Evolutionary conservation across 1,140 invertebrate genomes (phyloP), one percentile per base, ranked within the genome.

Genomic region (Calliphora vicina): DNA sequence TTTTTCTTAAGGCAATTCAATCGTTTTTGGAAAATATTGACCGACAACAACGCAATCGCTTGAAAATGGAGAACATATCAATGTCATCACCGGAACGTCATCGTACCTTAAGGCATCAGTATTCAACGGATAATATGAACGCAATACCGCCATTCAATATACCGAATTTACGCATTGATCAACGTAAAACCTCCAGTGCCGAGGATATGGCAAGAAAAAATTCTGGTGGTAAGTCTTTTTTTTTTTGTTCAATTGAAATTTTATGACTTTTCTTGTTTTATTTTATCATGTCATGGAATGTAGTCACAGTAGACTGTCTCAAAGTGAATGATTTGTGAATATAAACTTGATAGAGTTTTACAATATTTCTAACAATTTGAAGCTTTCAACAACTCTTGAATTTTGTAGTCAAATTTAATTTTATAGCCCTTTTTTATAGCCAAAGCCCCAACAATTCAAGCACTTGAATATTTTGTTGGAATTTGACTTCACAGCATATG

Each of bases 21-120:
- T 96, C 98, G 85, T 98, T 98, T 97, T 91, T 98, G 81, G 96
- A 97, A 85, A 95, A 96, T 86, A 97, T 99, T 82, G 97, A 98
- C 91, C 94, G 95, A 91, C 94, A 96, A 86, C 96, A 97, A 89
- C 93, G 95, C 23, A 96, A 96, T 88, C 96, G 96, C 90, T 91
- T 97, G 85, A 96, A 96, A 89, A 87, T 96, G 85, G 96, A 97
- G 88, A 95, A 95, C 89, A 91, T 96, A 45, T 94, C 94, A 5
- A 91, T 95, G 85, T 93, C 95, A 23, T 96, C 94, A 87, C 94
- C 95, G 2, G 95, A 97, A 84, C 92, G 94, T n/a, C 94, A 95
- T 87, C 93, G 95, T 27, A 92, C 94, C 0, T 90, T 97, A 71
- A 92, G 96, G 1, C 96, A 97, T 88, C 95, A 97, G 87, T 96